Evolutionary conservation across 2,113 vertebrate genomes (phyloP), one percentile per base, ranked within the genome.

Genomic region (Seriola dumerili): DNA sequence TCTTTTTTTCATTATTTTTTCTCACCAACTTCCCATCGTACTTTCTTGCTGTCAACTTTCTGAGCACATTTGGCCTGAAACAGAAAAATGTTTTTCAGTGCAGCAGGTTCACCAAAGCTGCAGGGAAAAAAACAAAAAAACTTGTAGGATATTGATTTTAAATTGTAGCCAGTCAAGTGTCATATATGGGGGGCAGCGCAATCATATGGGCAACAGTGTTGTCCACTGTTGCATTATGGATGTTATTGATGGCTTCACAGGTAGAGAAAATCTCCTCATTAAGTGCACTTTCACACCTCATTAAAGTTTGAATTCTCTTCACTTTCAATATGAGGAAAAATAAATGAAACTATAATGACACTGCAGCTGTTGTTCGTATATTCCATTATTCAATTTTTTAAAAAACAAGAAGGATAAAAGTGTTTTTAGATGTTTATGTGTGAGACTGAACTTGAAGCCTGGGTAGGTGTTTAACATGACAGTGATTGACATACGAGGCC

Each of bases 31-130:
- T 90, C 19, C 50, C 17, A 25, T 61, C 52, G 21, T 17, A 62
- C 78, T 74, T 83, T 80, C 40, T 73, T 8, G 32, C 52, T 74
- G 59, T 72, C 71, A 70, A 72, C 72, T 81, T 86, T 76, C 32
- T 8, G n/a, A 58, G 46, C 54, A 29, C 48, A 75, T 36, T 52
- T 44, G 48, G 4, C 16, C n/a, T n/a, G 14, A 32, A 70, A 69
- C 57, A 67, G 32, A 69, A 83, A 48, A 42, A 16, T 14, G 8
- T 34, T 74, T 64, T 67, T 63, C 54, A 59, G 0, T 21, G 29
- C 59, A 19, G 21, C 21, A 2, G 29, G 61, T 65, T 36, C 40
- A 71, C 1, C 63, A 50, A 13, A 62, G 42, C 46, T 64, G 50
- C 10, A 36, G 29, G 21, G 10, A 42, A n/a, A 48, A 2, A 29